Conservation (phyloP, 2,888 invertebrate species). For the Auanema freiburgensis region DNA sequence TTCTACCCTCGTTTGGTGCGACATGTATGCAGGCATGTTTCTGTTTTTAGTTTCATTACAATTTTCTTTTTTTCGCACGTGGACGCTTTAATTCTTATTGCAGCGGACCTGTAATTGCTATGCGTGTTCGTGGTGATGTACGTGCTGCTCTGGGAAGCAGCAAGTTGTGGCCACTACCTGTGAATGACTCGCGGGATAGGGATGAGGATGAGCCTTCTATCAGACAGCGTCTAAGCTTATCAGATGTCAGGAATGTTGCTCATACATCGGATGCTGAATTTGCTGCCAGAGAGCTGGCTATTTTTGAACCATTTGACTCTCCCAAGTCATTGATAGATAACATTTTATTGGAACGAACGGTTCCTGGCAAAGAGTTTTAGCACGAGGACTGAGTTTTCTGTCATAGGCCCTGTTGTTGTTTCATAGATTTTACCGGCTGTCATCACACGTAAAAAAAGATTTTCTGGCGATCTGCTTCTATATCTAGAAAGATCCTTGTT, state of each 20-base stretch:
- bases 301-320: conserved; percentile 27
- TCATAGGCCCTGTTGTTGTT: too few relatives aligned
- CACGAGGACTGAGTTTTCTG: too few relatives aligned
- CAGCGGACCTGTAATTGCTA: conserved; percentile 45
- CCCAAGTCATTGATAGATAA: not conserved
- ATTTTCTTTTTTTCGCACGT: conserved; percentile 3
- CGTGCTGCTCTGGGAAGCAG: conserved; percentile 35
- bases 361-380: too few relatives aligned
- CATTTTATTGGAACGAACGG: too few relatives aligned
- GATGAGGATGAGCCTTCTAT: conserved; percentile 69
- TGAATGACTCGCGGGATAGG: too few relatives aligned
- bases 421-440: too few relatives aligned
- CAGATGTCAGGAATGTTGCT: conserved; percentile 89
- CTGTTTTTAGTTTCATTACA: not conserved
- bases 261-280: conserved; percentile 81
- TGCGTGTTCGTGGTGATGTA: conserved; percentile 36
- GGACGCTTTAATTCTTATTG: conserved; percentile 12
- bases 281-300: conserved; percentile 26
- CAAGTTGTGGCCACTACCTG: conserved; percentile 29
- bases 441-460: too few relatives aligned
- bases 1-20: conserved; percentile 53
- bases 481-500: too few relatives aligned
- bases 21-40: conserved; percentile 37
- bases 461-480: too few relatives aligned
- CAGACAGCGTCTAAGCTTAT: conserved; percentile 82